phyloP scores from a whole-genome alignment of 2,113 vertebrate genomes.

The Nibea albiflora region DNA sequence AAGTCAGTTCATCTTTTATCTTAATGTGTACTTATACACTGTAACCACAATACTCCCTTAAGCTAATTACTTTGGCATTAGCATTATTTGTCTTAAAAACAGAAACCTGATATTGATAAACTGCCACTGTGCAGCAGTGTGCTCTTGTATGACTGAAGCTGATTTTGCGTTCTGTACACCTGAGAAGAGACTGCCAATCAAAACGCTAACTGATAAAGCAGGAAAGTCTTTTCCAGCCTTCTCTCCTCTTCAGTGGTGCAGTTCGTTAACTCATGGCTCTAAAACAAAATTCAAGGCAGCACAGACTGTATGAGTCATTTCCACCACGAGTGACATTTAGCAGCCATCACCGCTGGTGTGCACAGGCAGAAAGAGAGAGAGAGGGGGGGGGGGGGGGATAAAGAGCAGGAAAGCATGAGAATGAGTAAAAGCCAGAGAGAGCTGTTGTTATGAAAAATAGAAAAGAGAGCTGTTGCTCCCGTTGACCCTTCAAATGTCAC shows the following conservation, averaged over 20 bases:
- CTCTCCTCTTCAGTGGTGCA: neutral
- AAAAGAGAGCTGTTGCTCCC: conserved; percentile 17
- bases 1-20: neutral
- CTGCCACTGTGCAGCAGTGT: neutral
- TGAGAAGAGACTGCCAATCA: neutral
- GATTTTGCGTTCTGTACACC: neutral
- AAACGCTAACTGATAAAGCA: conserved; percentile 3
- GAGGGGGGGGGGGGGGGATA: neutral
- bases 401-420: conserved; percentile 15
- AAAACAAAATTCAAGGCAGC: conserved; percentile 30
- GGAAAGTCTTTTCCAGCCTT: neutral
- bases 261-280: conserved; percentile 24
- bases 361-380: neutral
- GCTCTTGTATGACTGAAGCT: neutral
- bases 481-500: conserved; percentile 70
- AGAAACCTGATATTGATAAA: no score
- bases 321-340: conserved; percentile 55
- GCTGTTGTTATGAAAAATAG: conserved; percentile 48
- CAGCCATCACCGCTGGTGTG: conserved; percentile 49
- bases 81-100: no score
- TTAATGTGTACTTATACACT: neutral
- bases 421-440: conserved; percentile 47
- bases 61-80: neutral
- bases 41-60: neutral
- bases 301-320: conserved; percentile 56